Evolutionary conservation across 2,797 vertebrate species (phyloP).

Genomic region (Stomatorhinus walkeri): DNA sequence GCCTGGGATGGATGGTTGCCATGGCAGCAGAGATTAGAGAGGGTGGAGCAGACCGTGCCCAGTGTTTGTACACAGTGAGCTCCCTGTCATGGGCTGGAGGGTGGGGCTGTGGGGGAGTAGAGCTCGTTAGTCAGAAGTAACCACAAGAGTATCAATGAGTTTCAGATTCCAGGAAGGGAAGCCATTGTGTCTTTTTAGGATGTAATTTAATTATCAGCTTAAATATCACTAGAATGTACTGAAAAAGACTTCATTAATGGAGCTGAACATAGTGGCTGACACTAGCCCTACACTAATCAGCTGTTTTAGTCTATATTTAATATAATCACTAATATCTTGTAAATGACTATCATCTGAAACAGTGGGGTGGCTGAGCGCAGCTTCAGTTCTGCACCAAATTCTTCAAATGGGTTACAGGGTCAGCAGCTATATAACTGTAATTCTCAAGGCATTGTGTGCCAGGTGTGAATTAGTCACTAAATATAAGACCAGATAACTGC

Average conservation of each 20-base stretch:
- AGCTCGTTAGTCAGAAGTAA: not conserved
- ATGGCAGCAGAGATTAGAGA: conserved; percentile 12
- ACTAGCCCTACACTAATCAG: not conserved
- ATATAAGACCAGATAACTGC: not conserved
- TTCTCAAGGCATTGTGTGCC: not conserved
- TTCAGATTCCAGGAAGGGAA: not conserved
- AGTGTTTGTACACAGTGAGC: conserved; percentile 2
- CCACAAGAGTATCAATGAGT: not conserved
- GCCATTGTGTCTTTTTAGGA: not conserved
- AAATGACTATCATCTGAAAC: not conserved
- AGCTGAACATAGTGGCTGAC: not conserved
- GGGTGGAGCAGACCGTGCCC: not conserved
- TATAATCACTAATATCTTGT: not conserved
- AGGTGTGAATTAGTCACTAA: conserved; percentile 3
- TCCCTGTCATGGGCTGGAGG: not conserved
- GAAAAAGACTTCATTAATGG: not conserved
- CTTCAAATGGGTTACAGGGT: not conserved
- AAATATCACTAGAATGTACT: not conserved
- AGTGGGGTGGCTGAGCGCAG: not conserved
- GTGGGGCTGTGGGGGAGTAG: not conserved
- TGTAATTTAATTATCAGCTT: not conserved
- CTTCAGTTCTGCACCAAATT: not conserved
- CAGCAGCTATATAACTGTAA: not conserved
- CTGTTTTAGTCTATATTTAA: not conserved
- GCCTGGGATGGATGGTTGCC: conserved; percentile 9